These are phyloP conservation scores for Hydrozoanthus gracilis DNA, from an alignment of 92 coral and sea anemone species.

Conservation along the genomic window DNA sequence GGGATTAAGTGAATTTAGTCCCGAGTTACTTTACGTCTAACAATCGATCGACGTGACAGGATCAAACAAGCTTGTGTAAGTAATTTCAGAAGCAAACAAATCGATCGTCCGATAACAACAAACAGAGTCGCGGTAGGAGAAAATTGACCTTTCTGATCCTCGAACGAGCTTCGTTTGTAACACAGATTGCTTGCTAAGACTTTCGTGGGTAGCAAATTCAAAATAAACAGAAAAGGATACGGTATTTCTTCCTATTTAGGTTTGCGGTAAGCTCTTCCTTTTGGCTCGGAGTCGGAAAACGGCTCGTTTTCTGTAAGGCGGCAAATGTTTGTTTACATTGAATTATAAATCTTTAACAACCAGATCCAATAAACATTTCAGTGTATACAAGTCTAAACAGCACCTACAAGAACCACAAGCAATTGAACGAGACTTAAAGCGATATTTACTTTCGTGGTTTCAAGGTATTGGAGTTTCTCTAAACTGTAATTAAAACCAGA, in stretches of 20 bases:
- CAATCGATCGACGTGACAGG: constrained; percentile 48
- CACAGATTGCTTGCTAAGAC: constrained; percentile 7
- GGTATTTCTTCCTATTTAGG: constrained; percentile 16
- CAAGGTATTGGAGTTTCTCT: constrained; percentile 71
- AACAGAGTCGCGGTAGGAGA: constrained; percentile 44
- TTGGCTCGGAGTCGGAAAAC: constrained; percentile 18
- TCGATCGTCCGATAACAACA: constrained; percentile 50
- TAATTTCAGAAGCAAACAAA: constrained; percentile 49
- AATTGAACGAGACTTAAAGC: constrained; percentile 57
- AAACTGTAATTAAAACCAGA: constrained; percentile 77
- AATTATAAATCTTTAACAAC: constrained; percentile 84
- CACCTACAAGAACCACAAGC: constrained; percentile 66
- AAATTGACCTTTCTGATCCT: constrained; percentile 47
- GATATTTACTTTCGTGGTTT: constrained; percentile 77
- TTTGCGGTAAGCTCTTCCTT: constrained; percentile 29
- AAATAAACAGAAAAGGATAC: constrained; percentile 30
- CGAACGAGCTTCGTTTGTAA: constrained; percentile 17
- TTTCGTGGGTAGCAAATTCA: constrained; percentile 14
- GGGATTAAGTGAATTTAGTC: constrained; percentile 38
- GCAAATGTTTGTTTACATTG: constrained; percentile 81
- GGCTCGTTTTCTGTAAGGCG: constrained; percentile 39
- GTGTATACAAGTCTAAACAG: constrained; percentile 76
- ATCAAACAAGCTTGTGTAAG: constrained; percentile 53
- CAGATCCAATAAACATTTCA: constrained; percentile 80
- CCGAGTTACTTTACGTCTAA: constrained; percentile 17